Percentiles rank a stretch among this genome's conserved stretches.
phyloP scores from a whole-genome alignment of 2,113 vertebrate genomes.

The Vulpes lagopus region DNA sequence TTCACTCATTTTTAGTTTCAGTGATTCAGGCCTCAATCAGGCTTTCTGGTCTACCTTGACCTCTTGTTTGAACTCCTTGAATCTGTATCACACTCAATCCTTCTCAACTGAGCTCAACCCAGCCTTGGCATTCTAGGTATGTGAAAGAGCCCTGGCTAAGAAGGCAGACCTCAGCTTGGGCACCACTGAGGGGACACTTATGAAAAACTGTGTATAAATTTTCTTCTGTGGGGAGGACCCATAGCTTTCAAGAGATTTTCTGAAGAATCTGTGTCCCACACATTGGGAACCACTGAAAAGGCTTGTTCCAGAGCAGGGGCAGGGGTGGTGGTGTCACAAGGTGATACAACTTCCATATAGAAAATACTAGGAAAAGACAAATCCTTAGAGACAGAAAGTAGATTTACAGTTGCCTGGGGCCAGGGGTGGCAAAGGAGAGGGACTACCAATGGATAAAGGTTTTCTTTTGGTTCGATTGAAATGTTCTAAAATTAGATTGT shows the following conservation, averaged over 20 bases:
- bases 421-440: background rate
- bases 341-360: background rate
- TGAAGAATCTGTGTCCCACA: background rate
- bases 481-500: background rate
- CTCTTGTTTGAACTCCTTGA: background rate
- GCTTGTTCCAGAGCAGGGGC: background rate
- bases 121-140: background rate
- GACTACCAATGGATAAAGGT: background rate
- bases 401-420: background rate
- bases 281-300: background rate
- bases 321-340: background rate
- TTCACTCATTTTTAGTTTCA: background rate
- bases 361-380: background rate
- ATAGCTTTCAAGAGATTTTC: background rate
- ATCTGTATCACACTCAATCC: background rate
- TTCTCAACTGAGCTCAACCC: background rate
- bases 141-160: background rate
- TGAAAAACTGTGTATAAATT: background rate
- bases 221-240: background rate
- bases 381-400: background rate
- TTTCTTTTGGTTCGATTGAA: background rate
- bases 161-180: background rate
- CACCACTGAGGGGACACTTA: background rate
- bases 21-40: accelerated
- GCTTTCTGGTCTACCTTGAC: background rate